phyloP scores from a whole-genome alignment of 1,140 invertebrate species.

The Uloborus diversus region DNA sequence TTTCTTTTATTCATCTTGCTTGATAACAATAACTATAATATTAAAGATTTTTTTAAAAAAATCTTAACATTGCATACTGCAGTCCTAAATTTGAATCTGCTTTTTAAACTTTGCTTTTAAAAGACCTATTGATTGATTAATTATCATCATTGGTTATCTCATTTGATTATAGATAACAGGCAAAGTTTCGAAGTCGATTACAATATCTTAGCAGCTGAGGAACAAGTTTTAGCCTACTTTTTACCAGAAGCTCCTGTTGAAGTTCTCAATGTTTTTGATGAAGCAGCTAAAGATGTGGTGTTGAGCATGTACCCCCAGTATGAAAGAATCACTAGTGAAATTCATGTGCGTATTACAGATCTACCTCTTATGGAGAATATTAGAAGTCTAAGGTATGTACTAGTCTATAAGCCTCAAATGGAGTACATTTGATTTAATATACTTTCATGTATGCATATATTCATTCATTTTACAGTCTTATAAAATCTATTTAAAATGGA shows the following conservation, averaged over 20 bases:
- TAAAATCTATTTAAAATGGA: too few species aligned
- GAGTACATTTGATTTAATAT: too few species aligned
- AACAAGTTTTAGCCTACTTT: conserved; percentile 95
- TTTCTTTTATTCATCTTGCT: too few species aligned
- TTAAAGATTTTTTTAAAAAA: conserved; percentile 60
- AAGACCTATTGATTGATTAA: too few species aligned
- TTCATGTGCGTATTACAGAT: conserved; percentile 94
- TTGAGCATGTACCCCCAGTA: conserved; percentile 96
- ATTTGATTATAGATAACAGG: conserved; percentile 71
- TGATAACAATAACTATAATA: conserved; percentile 56
- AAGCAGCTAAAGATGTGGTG: conserved; percentile 94
- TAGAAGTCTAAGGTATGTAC: conserved; percentile 80
- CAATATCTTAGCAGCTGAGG: conserved; percentile 84
- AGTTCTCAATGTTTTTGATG: conserved; percentile 95
- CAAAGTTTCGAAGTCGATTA: conserved; percentile 95
- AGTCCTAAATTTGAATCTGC: too few species aligned
- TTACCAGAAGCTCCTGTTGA: conserved; percentile 96
- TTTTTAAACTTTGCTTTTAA: too few species aligned
- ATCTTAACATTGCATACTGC: too few species aligned
- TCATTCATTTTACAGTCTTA: too few species aligned
- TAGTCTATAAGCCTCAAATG: background rate
- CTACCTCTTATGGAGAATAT: conserved; percentile 96
- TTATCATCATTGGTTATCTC: too few species aligned
- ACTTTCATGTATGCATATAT: too few species aligned
- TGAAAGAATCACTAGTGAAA: conserved; percentile 89